A percentile compares a stretch with the other conserved stretches of the same genome.
These are phyloP conservation scores for Lemur catta DNA, from an alignment of 2,797 vertebrate species.

Conservation along the genomic window DNA sequence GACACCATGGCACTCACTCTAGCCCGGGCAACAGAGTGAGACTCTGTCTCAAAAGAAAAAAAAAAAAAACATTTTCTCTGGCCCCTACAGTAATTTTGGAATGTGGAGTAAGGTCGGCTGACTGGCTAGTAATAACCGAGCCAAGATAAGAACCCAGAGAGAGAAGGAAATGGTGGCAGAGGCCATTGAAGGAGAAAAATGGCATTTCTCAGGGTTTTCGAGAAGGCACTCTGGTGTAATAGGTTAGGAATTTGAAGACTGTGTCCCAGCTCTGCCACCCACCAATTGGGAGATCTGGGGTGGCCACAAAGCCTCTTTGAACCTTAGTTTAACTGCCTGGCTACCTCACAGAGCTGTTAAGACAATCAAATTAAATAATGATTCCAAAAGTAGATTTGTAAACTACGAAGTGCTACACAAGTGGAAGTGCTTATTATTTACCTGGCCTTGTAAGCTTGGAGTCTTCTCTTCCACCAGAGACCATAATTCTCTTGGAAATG, in stretches of 20 bases:
- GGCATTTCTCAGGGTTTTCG: not conserved
- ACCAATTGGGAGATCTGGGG: not conserved
- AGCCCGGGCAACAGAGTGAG: no score
- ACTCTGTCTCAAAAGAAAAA: no score
- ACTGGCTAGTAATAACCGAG: not conserved
- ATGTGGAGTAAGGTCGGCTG: not conserved
- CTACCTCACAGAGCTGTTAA: conserved; percentile 43
- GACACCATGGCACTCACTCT: no score
- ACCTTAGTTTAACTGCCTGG: conserved; percentile 14
- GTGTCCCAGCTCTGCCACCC: not conserved
- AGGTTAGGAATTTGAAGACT: conserved; percentile 10
- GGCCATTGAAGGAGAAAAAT: not conserved
- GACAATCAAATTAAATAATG: conserved; percentile 42
- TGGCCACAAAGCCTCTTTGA: conserved; percentile 24
- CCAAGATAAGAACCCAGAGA: conserved; percentile 6
- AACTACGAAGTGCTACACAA: not conserved
- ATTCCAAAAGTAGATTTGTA: conserved; percentile 29
- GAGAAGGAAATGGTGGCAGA: not conserved
- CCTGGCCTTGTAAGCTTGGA: not conserved
- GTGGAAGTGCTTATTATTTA: conserved; percentile 22
- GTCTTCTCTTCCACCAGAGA: not conserved
- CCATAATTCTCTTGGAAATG: conserved; percentile 24
- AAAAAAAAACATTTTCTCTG: no score
- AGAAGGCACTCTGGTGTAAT: not conserved
- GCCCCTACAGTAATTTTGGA: conserved; percentile 21